phyloP scores from a whole-genome alignment of 1,140 invertebrate species.

The Plectrocnemia conspersa region DNA sequence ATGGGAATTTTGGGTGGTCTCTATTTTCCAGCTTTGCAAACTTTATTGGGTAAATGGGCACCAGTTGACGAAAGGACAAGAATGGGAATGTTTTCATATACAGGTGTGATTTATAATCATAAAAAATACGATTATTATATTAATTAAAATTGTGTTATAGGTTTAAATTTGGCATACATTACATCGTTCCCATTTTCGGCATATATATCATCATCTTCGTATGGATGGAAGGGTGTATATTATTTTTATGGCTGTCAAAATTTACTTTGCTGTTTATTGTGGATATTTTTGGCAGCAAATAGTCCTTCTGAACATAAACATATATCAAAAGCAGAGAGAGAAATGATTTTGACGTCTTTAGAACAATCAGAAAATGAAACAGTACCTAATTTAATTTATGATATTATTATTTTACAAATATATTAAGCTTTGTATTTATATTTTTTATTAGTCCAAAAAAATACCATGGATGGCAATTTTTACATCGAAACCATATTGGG shows the following conservation, averaged over 20 bases:
- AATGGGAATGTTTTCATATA: constrained; percentile 10
- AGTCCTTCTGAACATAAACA: no score
- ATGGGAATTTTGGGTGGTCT: constrained; percentile 12
- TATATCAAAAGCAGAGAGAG: no score
- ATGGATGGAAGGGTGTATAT: constrained; percentile 7
- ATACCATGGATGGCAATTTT: no score
- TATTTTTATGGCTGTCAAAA: constrained; percentile 12
- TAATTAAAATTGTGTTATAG: constrained; percentile 1
- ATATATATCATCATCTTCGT: not conserved
- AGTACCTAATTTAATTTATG: no score
- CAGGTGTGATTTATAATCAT: constrained; percentile 5
- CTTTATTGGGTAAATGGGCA: constrained; percentile 11
- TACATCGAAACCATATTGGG: no score
- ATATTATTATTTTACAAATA: no score
- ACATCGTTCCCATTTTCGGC: constrained; percentile 4
- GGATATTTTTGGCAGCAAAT: not conserved
- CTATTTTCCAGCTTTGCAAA: not conserved
- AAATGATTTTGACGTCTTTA: no score
- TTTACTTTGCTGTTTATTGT: constrained; percentile 3
- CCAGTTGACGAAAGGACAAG: constrained; percentile 13
- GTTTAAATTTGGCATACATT: not conserved
- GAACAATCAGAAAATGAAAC: no score
- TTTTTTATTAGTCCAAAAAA: no score
- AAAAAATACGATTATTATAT: not conserved
- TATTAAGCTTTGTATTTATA: no score